Base-by-base conservation (phyloP, 2,797 vertebrate genomes). In the Menidia menidia region DNA sequence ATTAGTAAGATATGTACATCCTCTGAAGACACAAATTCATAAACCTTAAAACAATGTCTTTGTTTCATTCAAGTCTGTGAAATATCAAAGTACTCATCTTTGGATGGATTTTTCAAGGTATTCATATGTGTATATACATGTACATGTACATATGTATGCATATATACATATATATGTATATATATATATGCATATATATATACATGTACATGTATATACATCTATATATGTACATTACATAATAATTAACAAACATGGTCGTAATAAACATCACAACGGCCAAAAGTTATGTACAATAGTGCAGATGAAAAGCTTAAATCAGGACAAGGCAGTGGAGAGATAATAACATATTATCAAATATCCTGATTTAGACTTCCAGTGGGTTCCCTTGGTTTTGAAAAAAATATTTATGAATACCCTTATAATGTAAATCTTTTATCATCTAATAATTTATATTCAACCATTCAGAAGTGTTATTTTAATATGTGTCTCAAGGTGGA, bases 71-170 rank as follows among this genome's bases (percentile, higher is more conserved):
- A 93, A 92, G 92, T 94, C 88, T 92, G 82, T 89, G 78, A 86
- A 87, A 85, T 92, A 88, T 92, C 86, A 81, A 92, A 91, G 88
- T 87, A 89, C 89, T 92, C 89, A 81, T 94, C 93, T 95, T 95
- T 95, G 94, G 93, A 91, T 92, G 88, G 82, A 82, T 86, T 87
- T 87, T 87, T 91, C 78, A 81, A 72, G 87, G 81, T 82, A 68
- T 84, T 84, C 85, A 86, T 81, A 84, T 77, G 67, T 74, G 4
- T 9, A 39, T 9, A 39, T 9, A 35, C 33, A 35, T 8, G 8
- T 8, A 35, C 33, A 39, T 9, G 10, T 10, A 39, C 35, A 39
- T 10, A 39, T 10, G 8, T 10, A 39, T 10, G 10, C 6, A 60
- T 67, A 48, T 16, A 18, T 58, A 19, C 48, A 65, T 60, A 51